A percentile compares a stretch with the other conserved stretches of the same genome.
Evolutionary conservation across 2,113 vertebrate species (phyloP).

Genomic region (Oplegnathus fasciatus): DNA sequence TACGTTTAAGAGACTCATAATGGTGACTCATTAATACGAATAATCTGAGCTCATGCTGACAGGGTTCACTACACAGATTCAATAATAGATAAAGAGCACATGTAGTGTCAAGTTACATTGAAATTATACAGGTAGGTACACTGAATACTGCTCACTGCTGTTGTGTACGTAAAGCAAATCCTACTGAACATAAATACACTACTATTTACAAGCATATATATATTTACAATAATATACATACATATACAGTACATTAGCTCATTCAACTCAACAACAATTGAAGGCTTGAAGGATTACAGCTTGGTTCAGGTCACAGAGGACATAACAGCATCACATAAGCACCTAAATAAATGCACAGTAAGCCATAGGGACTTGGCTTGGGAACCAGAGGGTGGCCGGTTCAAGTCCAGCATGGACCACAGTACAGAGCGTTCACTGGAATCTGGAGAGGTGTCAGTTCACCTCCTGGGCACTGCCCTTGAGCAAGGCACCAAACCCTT

Average conservation of each 20-base stretch:
- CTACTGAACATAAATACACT: background rate
- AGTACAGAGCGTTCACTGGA: too few species aligned
- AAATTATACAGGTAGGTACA: background rate
- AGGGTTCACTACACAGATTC: background rate
- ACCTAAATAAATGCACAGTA: too few species aligned
- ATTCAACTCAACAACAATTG: background rate
- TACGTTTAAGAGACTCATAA: background rate
- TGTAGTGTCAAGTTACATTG: background rate
- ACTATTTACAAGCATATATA: background rate
- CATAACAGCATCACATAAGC: background rate
- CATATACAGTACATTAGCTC: background rate
- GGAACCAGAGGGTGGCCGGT: too few species aligned
- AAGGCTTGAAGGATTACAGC: background rate
- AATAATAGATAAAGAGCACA: background rate
- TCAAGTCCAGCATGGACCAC: too few species aligned
- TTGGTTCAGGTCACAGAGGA: background rate
- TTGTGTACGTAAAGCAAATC: background rate
- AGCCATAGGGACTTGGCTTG: too few species aligned
- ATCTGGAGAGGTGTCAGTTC: too few species aligned
- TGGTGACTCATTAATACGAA: background rate
- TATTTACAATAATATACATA: conserved; percentile 14
- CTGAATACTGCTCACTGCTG: background rate
- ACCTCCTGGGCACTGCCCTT: too few species aligned
- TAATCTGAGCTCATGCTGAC: background rate
- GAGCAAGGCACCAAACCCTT: too few species aligned